Conservation (phyloP, 2,113 vertebrate genomes). For the Miniopterus natalensis region DNA sequence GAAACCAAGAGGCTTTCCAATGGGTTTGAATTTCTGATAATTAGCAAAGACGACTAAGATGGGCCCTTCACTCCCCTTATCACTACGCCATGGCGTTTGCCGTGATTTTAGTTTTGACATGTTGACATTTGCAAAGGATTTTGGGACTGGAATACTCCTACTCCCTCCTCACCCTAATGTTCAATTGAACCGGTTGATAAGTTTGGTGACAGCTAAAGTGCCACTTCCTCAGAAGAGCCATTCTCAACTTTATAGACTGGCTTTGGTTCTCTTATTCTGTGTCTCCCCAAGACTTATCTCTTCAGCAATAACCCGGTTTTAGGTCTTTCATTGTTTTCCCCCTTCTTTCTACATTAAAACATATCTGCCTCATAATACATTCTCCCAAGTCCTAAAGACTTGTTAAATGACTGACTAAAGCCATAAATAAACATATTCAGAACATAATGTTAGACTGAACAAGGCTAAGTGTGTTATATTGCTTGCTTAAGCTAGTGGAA, state of each 20-base stretch:
- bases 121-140: slow-evolving; percentile 71
- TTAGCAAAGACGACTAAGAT: slow-evolving; percentile 65
- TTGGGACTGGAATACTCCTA: slow-evolving; percentile 37
- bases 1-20: slow-evolving; percentile 25
- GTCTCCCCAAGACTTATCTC: background rate
- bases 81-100: slow-evolving; percentile 54
- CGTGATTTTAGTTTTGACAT: slow-evolving; percentile 68
- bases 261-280: background rate
- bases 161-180: background rate
- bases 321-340: background rate
- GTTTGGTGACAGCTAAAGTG: slow-evolving; percentile 24
- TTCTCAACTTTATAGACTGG: background rate
- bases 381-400: background rate
- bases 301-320: background rate
- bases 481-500: background rate
- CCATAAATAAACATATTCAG: background rate
- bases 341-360: background rate
- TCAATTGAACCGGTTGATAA: slow-evolving; percentile 70
- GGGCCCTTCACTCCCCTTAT: slow-evolving; percentile 48
- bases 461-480: background rate
- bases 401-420: background rate
- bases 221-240: background rate
- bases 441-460: background rate
- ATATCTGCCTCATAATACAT: background rate
- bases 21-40: slow-evolving; percentile 62